Evolutionary conservation across 2,797 vertebrate species (phyloP), one percentile per base, ranked within the genome.

Genomic region (Psittacula echo): DNA sequence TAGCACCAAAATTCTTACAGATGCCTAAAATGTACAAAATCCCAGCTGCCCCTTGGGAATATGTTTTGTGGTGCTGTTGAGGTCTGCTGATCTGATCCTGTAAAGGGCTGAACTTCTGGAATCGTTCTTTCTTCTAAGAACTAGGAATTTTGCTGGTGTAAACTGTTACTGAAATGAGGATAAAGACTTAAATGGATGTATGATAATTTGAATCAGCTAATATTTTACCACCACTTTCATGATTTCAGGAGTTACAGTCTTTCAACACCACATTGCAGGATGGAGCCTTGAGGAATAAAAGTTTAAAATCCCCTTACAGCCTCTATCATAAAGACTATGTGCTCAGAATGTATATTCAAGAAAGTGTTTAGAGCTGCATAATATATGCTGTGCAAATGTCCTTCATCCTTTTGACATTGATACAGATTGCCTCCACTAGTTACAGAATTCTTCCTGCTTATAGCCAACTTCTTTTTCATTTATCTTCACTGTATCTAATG

Each of bases 331-430:
- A 74, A 61, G n/a, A 73, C 19, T 85, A 81, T 80, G 86, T 90
- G 78, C 75, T 94, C 58, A 70, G 96, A 92, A 94, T 96, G n/a
- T 80, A 60, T 51, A 96, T 75, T 83, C 42, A 45, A 89, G 48
- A 44, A 92, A 90, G 45, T 77, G 91, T 95, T 96, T 92, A 80
- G 75, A 95, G 81, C 72, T 95, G 91, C 68, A 95, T 96, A 94
- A 97, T 73, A 61, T 66, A 89, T 71, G 77, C 80, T 21, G 30
- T 67, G 71, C 51, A 88, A 94, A 76, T 19, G 85, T 86, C 92
- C 91, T 94, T 93, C 80, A 45, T 95, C 67, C 82, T 91, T 81
- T 71, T 94, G 91, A 94, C 89, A 94, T 79, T 95, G 87, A 76
- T 89, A 90, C 61, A 68, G 45, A 87, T 78, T 80, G 75, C 72